Evolutionary conservation across 1,140 invertebrate genomes (phyloP), one percentile per base, ranked within the genome.

Genomic region (Anastrepha ludens): DNA sequence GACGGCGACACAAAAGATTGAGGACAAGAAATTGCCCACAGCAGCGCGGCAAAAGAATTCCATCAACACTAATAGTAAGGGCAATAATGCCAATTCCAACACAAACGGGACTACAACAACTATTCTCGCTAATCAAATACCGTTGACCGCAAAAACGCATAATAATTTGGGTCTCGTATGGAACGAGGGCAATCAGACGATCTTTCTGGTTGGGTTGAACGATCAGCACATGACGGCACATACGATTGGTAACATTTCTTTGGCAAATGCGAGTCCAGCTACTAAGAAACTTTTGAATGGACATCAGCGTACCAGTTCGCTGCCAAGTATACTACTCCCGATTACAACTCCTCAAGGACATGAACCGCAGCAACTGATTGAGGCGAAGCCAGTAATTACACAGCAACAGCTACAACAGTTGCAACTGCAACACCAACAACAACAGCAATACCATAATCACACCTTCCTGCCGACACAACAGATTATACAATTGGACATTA

Each of bases 401-500:
- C 91, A 90, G 39, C 91, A 91, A 55, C 91, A 92, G 59, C 47
- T 91, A 29, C 86, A 86, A 5, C 86, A 88, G 55, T 29, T 87
- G 2, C 91, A 91, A 59, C 88, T 89, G n/a, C 90, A 91, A 50
- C 90, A 90, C 15, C 87, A 85, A 50, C 89, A 89, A 85, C 88
- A 89, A 89, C 88, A 88, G 87, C 87, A 87, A 29, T 85, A 47
- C 15, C 88, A 91, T 67, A 78, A 78, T 50, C 74, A 44, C 1
- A 6, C 39, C 74, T 78, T 78, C 47, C 90, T 91, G 50, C 90
- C 90, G 85, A 90, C 78, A 59, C 91, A 91, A 78, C 91, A 90
- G 62, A 89, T 91, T 15, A 91, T 91, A 85, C 91, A 92, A 3
- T 92, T 94, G 58, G 94, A 95, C 9, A 93, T 92, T 9, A 94